These are phyloP conservation scores for Piscicola geometra DNA, from an alignment of 2,888 invertebrate genomes.

Conservation along the genomic window DNA sequence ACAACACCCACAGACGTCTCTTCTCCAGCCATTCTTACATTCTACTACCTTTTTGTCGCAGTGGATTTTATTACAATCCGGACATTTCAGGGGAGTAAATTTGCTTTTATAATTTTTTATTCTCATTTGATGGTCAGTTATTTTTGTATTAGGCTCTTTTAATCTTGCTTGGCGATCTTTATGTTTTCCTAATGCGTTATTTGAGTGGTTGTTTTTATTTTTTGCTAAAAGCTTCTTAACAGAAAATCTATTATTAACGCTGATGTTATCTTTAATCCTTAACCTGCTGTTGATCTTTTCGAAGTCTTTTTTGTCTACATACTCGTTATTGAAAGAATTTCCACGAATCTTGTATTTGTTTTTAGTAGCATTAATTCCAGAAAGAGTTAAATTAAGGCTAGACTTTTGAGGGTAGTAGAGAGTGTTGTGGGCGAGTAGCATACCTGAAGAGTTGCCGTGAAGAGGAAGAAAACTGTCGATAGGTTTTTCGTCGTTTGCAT, in stretches of 20 bases:
- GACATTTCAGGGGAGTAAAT: conserved; percentile 46
- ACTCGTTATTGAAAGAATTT: background rate
- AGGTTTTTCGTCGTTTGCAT: no score
- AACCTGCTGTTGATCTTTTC: conserved; percentile 1
- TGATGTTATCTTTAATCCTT: background rate
- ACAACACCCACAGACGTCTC: conserved; percentile 54
- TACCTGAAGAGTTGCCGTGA: no score
- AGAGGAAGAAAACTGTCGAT: no score
- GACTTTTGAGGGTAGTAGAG: no score
- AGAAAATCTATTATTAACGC: no score
- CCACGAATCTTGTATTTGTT: no score
- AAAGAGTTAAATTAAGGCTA: no score
- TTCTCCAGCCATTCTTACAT: conserved; percentile 46
- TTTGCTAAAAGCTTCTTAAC: background rate
- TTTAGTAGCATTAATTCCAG: no score
- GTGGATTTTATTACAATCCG: conserved; percentile 53
- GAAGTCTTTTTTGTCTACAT: background rate
- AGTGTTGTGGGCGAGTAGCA: no score
- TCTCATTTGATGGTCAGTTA: background rate
- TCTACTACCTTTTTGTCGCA: conserved; percentile 44
- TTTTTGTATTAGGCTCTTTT: background rate
- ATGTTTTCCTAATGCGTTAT: no score
- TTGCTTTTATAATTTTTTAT: background rate
- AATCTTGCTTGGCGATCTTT: background rate
- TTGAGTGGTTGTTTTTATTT: no score